Percentiles rank a stretch among this genome's conserved stretches.
Conservation (phyloP, 2,888 invertebrate species). For the Dendrolimus pini region DNA sequence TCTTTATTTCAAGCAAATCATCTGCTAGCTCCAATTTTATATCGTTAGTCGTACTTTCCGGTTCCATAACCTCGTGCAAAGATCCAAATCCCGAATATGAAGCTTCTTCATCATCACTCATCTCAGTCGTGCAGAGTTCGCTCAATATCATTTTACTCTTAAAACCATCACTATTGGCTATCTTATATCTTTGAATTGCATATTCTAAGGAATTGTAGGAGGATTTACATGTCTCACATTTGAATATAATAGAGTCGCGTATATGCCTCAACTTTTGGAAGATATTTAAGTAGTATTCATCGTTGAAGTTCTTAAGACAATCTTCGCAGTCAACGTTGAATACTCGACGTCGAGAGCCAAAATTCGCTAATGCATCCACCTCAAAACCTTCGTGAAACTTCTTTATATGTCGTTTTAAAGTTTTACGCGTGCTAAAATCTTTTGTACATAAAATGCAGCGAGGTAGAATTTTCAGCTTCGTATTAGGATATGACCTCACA, state of each 20-base stretch:
- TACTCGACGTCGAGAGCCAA: conserved; percentile 27
- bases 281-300: conserved; percentile 28
- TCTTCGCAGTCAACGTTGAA: conserved; percentile 45
- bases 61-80: conserved; percentile 31
- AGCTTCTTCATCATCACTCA: conserved; percentile 44
- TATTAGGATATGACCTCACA: conserved; percentile 20
- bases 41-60: conserved; percentile 42
- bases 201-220: conserved; percentile 45
- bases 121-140: conserved; percentile 53
- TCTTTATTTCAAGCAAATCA: conserved; percentile 24
- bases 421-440: conserved; percentile 58
- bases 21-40: conserved; percentile 21
- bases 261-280: conserved; percentile 38
- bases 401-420: conserved; percentile 53
- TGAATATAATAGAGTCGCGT: conserved; percentile 37
- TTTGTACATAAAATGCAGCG: conserved; percentile 54
- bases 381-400: conserved; percentile 54
- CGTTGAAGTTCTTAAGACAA: conserved; percentile 45
- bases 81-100: conserved; percentile 26
- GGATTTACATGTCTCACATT: conserved; percentile 35
- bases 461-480: conserved; percentile 36
- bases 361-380: conserved; percentile 43
- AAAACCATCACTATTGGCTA: conserved; percentile 20
- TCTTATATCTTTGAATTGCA: conserved; percentile 39
- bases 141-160: conserved; percentile 49